Evolutionary conservation across 2,797 vertebrate genomes (phyloP).

Genomic region (Mormyrus proboscirostris): DNA sequence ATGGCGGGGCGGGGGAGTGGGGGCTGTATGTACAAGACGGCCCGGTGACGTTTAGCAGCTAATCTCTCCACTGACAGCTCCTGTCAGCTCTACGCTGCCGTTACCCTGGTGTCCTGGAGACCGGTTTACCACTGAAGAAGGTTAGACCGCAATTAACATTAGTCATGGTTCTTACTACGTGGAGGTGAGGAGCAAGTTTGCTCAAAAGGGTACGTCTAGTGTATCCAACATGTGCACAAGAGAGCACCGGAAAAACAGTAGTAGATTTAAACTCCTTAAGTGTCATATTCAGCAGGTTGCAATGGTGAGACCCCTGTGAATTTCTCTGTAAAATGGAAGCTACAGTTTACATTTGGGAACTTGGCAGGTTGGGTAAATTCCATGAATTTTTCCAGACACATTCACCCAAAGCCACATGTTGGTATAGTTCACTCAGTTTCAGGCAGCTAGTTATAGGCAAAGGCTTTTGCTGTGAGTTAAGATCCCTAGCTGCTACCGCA

Average conservation of each 20-base stretch:
- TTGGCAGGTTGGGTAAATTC: neutral
- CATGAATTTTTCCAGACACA: neutral
- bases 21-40: conserved; percentile 29
- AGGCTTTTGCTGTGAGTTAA: neutral
- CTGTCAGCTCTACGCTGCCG: conserved; percentile 41
- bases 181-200: neutral
- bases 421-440: neutral
- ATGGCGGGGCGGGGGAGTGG: conserved; percentile 10
- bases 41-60: conserved; percentile 36
- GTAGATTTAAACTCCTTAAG: neutral
- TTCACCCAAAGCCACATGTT: neutral
- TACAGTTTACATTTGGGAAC: neutral
- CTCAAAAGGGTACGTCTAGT: neutral
- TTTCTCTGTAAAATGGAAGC: neutral
- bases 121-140: conserved; percentile 21
- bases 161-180: conserved; percentile 27
- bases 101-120: conserved; percentile 28
- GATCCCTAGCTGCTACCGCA: neutral
- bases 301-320: neutral
- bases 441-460: neutral
- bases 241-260: neutral
- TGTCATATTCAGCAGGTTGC: neutral
- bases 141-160: conserved; percentile 21
- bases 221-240: neutral
- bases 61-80: conserved; percentile 48